A percentile compares a stretch with the other conserved stretches of the same genome.
Evolutionary conservation across 2,888 invertebrate species (phyloP).

Genomic region (Cyclophora albipunctata): DNA sequence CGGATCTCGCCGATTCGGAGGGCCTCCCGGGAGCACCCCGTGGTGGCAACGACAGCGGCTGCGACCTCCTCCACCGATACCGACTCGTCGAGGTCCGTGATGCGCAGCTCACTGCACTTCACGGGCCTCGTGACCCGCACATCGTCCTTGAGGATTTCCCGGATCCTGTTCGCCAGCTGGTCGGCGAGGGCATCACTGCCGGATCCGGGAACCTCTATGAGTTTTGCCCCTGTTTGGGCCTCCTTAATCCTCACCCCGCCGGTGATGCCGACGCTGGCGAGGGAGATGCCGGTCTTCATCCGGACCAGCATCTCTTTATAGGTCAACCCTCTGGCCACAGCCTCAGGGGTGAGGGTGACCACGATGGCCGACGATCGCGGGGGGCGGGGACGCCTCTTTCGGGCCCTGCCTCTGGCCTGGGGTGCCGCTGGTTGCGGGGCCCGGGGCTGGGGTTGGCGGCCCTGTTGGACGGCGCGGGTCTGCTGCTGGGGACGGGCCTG

Average conservation of each 20-base stretch:
- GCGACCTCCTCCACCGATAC: not conserved
- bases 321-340: not conserved
- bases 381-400: conserved; percentile 1
- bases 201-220: not conserved
- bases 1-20: too few species aligned
- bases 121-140: not conserved
- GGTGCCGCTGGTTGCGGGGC: too few species aligned
- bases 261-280: not conserved
- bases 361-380: conserved; percentile 4
- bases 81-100: not conserved
- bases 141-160: not conserved
- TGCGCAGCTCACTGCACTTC: not conserved
- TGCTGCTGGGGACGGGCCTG: too few species aligned
- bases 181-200: too few species aligned
- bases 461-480: too few species aligned
- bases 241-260: conserved; percentile 10
- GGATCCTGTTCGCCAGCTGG: too few species aligned
- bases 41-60: too few species aligned
- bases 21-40: too few species aligned
- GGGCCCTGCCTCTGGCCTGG: too few species aligned
- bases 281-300: not conserved
- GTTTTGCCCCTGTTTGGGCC: conserved; percentile 19
- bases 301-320: not conserved
- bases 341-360: not conserved
- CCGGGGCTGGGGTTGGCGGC: too few species aligned